Base-by-base conservation (phyloP, 2,888 invertebrate species). In the Parascotia fuliginaria region DNA sequence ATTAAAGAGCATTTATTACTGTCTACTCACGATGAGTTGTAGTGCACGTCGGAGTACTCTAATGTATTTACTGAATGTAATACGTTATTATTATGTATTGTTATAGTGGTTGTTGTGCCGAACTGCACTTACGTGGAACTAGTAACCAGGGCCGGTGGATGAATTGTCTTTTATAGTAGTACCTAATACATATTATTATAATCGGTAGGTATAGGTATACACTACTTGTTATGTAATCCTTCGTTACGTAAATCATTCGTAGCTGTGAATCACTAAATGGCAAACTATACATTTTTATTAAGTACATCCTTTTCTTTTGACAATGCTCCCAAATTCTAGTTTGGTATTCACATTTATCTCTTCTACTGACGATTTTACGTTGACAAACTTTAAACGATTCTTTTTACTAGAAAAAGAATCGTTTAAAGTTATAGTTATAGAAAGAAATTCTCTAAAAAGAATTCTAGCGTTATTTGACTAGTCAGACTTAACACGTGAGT, bases 401-500 rank as follows among this genome's bases (percentile, higher is more conserved):
- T n/a, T n/a, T n/a, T n/a, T n/a, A n/a, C n/a, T n/a, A n/a, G n/a
- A n/a, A n/a, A n/a, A n/a, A n/a, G n/a, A n/a, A n/a, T n/a, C n/a
- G n/a, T n/a, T n/a, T n/a, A n/a, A 19, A 19, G 19, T 5, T 19
- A 19, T 3, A 2, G 2, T 5, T 19, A 5, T 39, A 9, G 4
- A 33, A 32, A 54, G 43, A 43, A 53, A 37, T 50, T 52, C 49
- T 60, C 7, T 7, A 24, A 29, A 41, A 59, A n/a, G n/a, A 19
- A 42, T 60, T 11, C 24, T 38, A 22, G 45, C 24, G 41, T 34
- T 51, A 57, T 59, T 60, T 55, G 36, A 13, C 47, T 62, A 58
- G 46, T 65, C 59, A 73, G 70, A 68, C 66, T 64, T 66, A 51
- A 54, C 65, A 58, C 58, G 59, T 68, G 73, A 63, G 65, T 57